phyloP scores from a whole-genome alignment of 2,888 invertebrate genomes.

The Zele albiditarsus region DNA sequence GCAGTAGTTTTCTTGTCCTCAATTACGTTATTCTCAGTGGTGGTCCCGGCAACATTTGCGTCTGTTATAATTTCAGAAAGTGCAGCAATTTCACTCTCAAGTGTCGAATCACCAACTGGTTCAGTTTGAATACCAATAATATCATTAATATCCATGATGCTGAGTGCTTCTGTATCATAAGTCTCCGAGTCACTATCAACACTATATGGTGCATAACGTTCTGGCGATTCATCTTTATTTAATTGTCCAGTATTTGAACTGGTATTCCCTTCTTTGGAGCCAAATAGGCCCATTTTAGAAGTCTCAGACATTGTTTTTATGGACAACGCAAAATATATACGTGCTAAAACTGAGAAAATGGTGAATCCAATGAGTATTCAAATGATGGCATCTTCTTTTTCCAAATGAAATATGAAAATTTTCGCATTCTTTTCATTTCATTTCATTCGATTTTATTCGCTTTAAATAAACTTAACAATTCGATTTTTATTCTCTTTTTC shows the following conservation, averaged over 20 bases:
- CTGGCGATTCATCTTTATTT: constrained; percentile 53
- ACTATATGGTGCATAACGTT: constrained; percentile 58
- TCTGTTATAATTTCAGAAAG: constrained; percentile 67
- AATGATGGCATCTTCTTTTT: constrained; percentile 20
- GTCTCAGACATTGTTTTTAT: constrained; percentile 62
- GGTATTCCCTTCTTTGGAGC: constrained; percentile 58
- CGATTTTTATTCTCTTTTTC: neutral
- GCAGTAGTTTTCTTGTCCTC: constrained; percentile 38
- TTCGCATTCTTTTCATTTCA: neutral
- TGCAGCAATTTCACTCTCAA: constrained; percentile 68
- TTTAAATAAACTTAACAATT: neutral
- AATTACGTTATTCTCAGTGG: constrained; percentile 40
- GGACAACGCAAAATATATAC: constrained; percentile 19
- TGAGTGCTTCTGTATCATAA: constrained; percentile 62
- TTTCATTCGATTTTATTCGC: neutral
- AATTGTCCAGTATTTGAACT: constrained; percentile 32
- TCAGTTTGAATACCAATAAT: constrained; percentile 63
- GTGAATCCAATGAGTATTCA: constrained; percentile 9
- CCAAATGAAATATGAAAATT: neutral
- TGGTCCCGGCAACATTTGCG: constrained; percentile 54
- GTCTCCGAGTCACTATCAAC: constrained; percentile 63
- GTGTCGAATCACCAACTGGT: constrained; percentile 61
- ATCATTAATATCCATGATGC: constrained; percentile 67
- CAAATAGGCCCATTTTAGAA: constrained; percentile 65
- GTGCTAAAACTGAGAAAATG: constrained; percentile 12